Percentiles rank a stretch among this genome's conserved stretches.
Evolutionary conservation across 2,888 invertebrate genomes (phyloP).

Genomic region (Nesidiocoris tenuis): DNA sequence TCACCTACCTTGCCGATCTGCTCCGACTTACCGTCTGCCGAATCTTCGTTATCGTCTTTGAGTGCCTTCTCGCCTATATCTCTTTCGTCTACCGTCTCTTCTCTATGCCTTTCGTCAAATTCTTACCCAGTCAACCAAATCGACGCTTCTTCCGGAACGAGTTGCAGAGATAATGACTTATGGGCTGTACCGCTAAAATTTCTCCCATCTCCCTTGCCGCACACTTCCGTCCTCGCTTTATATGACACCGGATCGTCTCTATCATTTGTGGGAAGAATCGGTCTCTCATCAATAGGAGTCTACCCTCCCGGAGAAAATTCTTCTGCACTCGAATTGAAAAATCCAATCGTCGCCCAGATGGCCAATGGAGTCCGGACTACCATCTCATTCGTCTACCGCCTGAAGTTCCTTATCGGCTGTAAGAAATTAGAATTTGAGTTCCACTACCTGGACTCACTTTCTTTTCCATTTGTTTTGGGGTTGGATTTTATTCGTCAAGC

Average conservation of each 20-base stretch:
- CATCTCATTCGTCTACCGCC: not conserved
- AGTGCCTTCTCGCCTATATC: not conserved
- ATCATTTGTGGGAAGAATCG: slow-evolving; percentile 9
- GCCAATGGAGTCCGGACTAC: slow-evolving; percentile 10
- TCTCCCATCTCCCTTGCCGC: no score
- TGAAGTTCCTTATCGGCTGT: not conserved
- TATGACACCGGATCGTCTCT: slow-evolving; percentile 16
- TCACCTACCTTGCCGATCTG: no score
- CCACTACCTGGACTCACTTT: not conserved
- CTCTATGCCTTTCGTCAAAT: not conserved
- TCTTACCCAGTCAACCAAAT: not conserved
- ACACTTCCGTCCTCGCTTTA: not conserved
- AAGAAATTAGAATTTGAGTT: not conserved
- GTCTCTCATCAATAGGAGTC: not conserved
- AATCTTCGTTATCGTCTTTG: no score
- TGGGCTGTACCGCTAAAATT: no score
- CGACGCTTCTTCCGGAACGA: no score
- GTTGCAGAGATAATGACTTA: no score
- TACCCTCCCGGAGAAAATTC: not conserved
- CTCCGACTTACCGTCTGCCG: no score
- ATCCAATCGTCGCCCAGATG: slow-evolving; percentile 9
- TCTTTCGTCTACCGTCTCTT: not conserved
- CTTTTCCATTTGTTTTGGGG: slow-evolving; percentile 12
- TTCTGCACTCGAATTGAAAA: not conserved
- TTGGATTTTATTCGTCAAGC: slow-evolving; percentile 1